A percentile compares a stretch with the other conserved stretches of the same genome.
Conservation (phyloP, 2,888 invertebrate genomes). For the Heteromyza rotundicornis region DNA sequence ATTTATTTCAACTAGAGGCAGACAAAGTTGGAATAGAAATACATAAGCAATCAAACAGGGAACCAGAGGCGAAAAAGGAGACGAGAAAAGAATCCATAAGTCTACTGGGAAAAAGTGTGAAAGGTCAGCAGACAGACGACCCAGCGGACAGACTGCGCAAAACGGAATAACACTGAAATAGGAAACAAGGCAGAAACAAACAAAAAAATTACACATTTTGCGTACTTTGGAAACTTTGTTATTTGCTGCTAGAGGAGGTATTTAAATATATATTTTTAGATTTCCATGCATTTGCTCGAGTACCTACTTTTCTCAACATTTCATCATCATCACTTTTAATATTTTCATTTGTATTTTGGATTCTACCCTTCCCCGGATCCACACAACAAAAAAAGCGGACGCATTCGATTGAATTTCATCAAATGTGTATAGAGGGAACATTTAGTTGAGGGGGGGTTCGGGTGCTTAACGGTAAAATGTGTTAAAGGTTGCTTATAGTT, state of each 20-base stretch:
- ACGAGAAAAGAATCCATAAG: conserved; percentile 44
- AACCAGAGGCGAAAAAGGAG: conserved; percentile 25
- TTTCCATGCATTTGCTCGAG: background rate
- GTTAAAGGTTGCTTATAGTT: background rate
- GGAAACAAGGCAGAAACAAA: background rate
- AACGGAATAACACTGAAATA: too few species aligned
- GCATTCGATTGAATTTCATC: background rate
- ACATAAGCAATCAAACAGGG: too few species aligned
- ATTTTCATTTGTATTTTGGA: too few species aligned
- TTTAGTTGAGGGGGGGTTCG: too few species aligned
- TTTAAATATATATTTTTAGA: background rate
- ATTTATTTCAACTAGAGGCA: too few species aligned
- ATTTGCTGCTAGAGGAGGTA: background rate
- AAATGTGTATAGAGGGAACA: background rate
- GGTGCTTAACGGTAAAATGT: too few species aligned
- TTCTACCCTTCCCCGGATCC: background rate
- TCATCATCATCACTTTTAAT: background rate
- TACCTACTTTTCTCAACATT: background rate
- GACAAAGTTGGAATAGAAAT: too few species aligned
- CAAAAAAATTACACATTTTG: background rate
- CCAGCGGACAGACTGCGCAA: too few species aligned
- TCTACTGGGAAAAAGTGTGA: conserved; percentile 45
- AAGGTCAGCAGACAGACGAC: conserved; percentile 54
- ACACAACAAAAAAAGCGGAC: background rate
- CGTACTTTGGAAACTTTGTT: too few species aligned